Conservation (phyloP, 1,140 invertebrate species). For the Leguminivora glycinivorella region DNA sequence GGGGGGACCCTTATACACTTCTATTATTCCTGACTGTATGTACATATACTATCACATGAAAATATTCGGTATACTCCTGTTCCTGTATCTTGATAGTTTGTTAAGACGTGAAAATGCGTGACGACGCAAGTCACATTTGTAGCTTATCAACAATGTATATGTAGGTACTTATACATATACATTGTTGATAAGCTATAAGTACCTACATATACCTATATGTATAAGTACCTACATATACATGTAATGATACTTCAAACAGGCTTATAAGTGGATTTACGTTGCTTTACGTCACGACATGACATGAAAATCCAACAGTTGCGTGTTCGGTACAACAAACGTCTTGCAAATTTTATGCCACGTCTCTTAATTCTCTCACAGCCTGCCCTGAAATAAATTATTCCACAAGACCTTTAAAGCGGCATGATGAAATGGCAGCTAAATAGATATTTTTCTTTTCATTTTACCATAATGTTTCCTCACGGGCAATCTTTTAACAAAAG, state of each 20-base stretch:
- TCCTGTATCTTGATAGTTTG: too few species aligned
- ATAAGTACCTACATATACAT: not conserved
- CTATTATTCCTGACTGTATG: too few species aligned
- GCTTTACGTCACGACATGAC: not conserved
- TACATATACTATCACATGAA: too few species aligned
- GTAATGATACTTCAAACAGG: too few species aligned
- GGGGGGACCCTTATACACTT: too few species aligned
- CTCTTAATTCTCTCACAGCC: slow-evolving; percentile 20
- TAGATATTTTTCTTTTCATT: slow-evolving; percentile 27
- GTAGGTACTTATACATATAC: not conserved
- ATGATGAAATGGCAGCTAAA: slow-evolving; percentile 22
- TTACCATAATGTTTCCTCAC: slow-evolving; percentile 29
- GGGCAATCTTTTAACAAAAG: slow-evolving; percentile 28
- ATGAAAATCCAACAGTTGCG: slow-evolving; percentile 18
- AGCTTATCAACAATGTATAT: not conserved
- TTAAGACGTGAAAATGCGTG: too few species aligned
- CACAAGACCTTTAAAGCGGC: slow-evolving; percentile 11
- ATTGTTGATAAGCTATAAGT: too few species aligned
- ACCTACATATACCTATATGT: not conserved
- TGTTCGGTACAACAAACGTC: slow-evolving; percentile 2
- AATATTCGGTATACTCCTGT: too few species aligned
- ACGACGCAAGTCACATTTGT: too few species aligned
- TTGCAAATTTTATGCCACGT: slow-evolving; percentile 11
- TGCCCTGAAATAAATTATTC: slow-evolving; percentile 26
- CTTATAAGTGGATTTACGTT: slow-evolving; percentile 8